Base-by-base conservation (phyloP, 2,888 invertebrate species). In the Latrodectus hesperus region DNA sequence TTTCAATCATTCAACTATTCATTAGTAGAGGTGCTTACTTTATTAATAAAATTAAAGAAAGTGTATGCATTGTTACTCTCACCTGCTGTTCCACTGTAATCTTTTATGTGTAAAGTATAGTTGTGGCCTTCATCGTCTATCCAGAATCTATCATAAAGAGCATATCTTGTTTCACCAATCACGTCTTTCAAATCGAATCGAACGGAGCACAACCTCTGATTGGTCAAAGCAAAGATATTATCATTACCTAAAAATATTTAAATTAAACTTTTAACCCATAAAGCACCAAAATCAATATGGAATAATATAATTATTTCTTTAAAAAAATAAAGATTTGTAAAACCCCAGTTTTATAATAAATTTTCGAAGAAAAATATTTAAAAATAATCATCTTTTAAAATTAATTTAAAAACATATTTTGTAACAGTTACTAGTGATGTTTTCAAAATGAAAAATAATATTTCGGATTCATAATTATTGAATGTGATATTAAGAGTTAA, bases 61-160 rank as follows among this genome's bases (percentile, higher is more conserved):
- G 22, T 22, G 0, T 1, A 22, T 22, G 22, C 22, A 22, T 1
- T 22, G 0, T 22, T 22, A 22, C 1, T 22, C 38, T 38, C 6
- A 88, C 87, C 83, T 51, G 87, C 87, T 52, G 77, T 52, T 9
- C 87, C 87, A 72, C 51, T 72, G 76, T 83, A 88, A 6, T 55
- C 68, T 1, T 4, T 11, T 12, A 88, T 67, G 16, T 73, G 76
- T 12, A 88, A n/a, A 1, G 68, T 77, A 55, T 82, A 88, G 14
- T 78, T 53, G 49, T 72, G 26, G 9, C 55, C n/a, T 68, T 88
- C 82, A 14, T 77, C 73, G 12, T 77, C 76, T n/a, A 88, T 82
- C 76, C 77, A 82, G n/a, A 88, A 88, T 12, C 12, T 51, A n/a
- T 82, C 77, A 16, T 88, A 88, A 9, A 72, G 12, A 51, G 87